Conservation (phyloP, 2,797 vertebrate species). For the Mormyrops boulengeri region DNA sequence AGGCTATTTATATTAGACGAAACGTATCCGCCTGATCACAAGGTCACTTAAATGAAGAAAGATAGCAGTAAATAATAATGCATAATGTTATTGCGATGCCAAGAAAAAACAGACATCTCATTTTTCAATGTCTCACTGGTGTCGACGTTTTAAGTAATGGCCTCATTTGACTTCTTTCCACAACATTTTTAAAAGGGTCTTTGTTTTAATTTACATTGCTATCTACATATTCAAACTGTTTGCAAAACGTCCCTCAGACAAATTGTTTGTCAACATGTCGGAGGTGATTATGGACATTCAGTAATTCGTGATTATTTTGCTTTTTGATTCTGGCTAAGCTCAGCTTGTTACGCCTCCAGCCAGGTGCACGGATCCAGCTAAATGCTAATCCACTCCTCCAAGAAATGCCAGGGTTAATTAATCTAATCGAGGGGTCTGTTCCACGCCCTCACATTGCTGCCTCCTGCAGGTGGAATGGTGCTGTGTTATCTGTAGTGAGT, state of each 20-base stretch:
- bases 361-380: neutral
- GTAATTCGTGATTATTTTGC: neutral
- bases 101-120: neutral
- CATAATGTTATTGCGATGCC: neutral
- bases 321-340: neutral
- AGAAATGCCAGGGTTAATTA: neutral
- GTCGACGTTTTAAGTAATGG: neutral
- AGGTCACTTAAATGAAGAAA: neutral
- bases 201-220: neutral
- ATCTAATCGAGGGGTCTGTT: neutral
- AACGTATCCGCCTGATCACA: neutral
- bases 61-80: neutral
- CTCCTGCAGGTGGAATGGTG: neutral
- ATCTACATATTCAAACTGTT: constrained; percentile 10
- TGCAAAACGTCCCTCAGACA: neutral
- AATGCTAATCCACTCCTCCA: neutral
- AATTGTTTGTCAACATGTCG: neutral
- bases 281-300: neutral
- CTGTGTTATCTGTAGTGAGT: neutral
- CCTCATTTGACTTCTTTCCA: neutral
- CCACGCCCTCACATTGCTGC: neutral
- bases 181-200: neutral
- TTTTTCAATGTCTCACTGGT: neutral
- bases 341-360: neutral
- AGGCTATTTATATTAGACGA: neutral